Base-by-base conservation (phyloP, 2,797 vertebrate genomes). In the Pseudomugil tenellus region DNA sequence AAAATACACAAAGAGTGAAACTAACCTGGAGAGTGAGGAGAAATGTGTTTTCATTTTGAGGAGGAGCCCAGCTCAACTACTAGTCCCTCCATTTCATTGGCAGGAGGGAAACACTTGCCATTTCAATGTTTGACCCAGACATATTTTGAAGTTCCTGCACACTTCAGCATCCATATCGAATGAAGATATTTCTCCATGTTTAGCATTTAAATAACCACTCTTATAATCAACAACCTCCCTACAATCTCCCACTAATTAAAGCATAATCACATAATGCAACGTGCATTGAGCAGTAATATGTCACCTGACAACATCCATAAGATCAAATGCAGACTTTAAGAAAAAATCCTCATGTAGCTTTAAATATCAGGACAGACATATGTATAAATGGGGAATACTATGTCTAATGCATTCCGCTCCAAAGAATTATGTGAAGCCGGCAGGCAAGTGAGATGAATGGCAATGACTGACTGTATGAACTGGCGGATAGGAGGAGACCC, bases 361-460 rank as follows among this genome's bases (percentile, higher is more conserved):
- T 81, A 83, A 69, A 82, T 79, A 79, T 73, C 77, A 59, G 58
- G 70, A 60, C 76, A 87, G 84, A 89, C 89, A 89, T 89, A 91
- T 89, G 79, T 80, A 80, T 39, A 29, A 73, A 76, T 51, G 58
- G 74, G 84, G 83, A 88, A 85, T 68, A 84, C 81, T 80, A 60
- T 28, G 63, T 67, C 55, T 89, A 87, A 89, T 89, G 76, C 81
- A 83, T 87, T 89, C 83, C n/a, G 17, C 57, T n/a, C 61, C 82
- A 81, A 91, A 87, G 87, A 80, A 77, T 75, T 48, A 48, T 63
- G 69, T 10, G 48, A 73, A 65, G 80, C 77, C 77, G 70, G 61
- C 39, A 51, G 67, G 76, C 62, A 56, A 86, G 88, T 90, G 90
- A 89, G 76, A 56, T 41, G 88, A 91, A 91, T 89, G 86, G 79